A percentile compares a stretch with the other conserved stretches of the same genome.
Evolutionary conservation across 2,113 vertebrate species (phyloP).

Genomic region (Psephotus haematonotus): DNA sequence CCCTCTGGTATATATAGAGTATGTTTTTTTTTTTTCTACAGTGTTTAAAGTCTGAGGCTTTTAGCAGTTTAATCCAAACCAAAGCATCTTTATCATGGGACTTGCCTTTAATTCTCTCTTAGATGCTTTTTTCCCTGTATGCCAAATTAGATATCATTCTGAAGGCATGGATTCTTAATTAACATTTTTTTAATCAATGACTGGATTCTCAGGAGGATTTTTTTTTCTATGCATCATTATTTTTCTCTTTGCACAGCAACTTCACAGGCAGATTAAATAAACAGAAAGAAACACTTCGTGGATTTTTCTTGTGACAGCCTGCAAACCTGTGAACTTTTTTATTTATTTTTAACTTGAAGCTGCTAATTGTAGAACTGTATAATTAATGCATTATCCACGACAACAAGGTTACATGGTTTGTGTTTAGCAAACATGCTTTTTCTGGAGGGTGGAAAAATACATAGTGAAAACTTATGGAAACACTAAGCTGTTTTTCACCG

Average conservation of each 20-base stretch:
- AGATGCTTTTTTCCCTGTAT: constrained; percentile 53
- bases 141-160: constrained; percentile 64
- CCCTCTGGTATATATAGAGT: not conserved
- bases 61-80: constrained; percentile 46
- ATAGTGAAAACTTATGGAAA: not conserved
- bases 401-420: constrained; percentile 36
- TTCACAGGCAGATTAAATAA: constrained; percentile 63
- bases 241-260: constrained; percentile 51
- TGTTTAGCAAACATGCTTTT: constrained; percentile 48
- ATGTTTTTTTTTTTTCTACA: not conserved
- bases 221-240: constrained; percentile 58
- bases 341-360: constrained; percentile 63
- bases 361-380: constrained; percentile 60
- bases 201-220: constrained; percentile 48
- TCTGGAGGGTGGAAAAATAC: constrained; percentile 47
- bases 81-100: constrained; percentile 26
- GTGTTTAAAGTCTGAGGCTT: constrained; percentile 35
- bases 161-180: constrained; percentile 64
- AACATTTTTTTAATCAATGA: constrained; percentile 59
- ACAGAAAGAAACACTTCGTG: constrained; percentile 51
- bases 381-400: constrained; percentile 43
- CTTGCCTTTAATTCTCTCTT: constrained; percentile 60
- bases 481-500: constrained; percentile 12
- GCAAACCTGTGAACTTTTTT: constrained; percentile 25
- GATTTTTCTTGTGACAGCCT: not conserved